Evolutionary conservation across 2,113 vertebrate species (phyloP), one percentile per base, ranked within the genome.

Genomic region (Dascyllus trimaculatus): DNA sequence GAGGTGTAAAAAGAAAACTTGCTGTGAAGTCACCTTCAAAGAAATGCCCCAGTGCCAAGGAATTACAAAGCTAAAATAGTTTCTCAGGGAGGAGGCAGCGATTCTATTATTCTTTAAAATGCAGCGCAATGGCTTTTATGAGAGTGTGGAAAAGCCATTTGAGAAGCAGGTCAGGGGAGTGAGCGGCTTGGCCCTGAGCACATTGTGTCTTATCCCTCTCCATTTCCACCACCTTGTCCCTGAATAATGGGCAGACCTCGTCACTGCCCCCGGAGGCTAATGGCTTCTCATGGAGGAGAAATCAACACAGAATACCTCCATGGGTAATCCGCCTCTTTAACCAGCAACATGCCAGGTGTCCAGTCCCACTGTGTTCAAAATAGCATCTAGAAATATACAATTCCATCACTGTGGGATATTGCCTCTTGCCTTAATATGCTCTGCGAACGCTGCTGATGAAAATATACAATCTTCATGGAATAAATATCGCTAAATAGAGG

Each of bases 41-140:
- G 93, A 91, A 89, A 91, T 89, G 88, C 88, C 92, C 91, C 75
- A 52, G 81, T 85, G 85, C 91, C 87, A 84, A 73, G 74, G 89
- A 91, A 95, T 94, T 95, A 95, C 92, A 90, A 89, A 87, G 88
- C 91, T 87, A 89, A 92, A 95, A 94, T 93, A 91, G 93, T 93
- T 94, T 94, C 93, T 91, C 70, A 1, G 85, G 85, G 84, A 93
- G 87, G 88, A 93, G 87, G 92, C 80, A 90, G 92, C 67, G 11
- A 86, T 93, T 93, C 93, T 94, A 95, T 95, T 95, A 94, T 94
- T 94, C 92, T 93, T 93, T 91, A 93, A 94, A 95, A 94, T 90
- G 93, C 93, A 95, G 91, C 68, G 91, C 92, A 91, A 91, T 92
- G 91, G 90, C 88, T 94, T 94, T 94, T 85, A 89, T 91, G 87